phyloP scores from a whole-genome alignment of 2,113 vertebrate species.

The Phalacrocorax aristotelis region DNA sequence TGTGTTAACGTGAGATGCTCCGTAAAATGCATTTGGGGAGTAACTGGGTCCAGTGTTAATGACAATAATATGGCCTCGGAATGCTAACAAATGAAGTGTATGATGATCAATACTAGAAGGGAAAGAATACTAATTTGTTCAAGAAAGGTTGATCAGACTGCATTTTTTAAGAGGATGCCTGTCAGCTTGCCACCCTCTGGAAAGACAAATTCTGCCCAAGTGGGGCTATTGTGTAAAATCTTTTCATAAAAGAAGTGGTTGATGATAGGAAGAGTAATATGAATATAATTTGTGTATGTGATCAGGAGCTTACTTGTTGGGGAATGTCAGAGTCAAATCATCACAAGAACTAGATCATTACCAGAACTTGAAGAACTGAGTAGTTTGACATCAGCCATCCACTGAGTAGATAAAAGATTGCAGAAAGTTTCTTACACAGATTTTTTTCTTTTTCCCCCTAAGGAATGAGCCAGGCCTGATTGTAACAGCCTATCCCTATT shows the following conservation, averaged over 20 bases:
- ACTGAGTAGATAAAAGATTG: neutral
- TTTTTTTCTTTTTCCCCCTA: rapidly evolving
- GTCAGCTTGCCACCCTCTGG: neutral
- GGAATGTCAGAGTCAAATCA: neutral
- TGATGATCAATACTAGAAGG: neutral
- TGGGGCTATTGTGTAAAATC: neutral
- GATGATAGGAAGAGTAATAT: neutral
- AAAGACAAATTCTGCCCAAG: neutral
- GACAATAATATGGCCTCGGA: neutral
- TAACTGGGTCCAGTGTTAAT: neutral
- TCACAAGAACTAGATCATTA: neutral
- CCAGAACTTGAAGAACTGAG: neutral
- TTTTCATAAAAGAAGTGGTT: neutral
- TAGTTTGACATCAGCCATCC: neutral
- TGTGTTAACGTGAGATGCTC: neutral
- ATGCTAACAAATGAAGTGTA: neutral
- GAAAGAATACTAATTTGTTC: neutral
- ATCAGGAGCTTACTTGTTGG: neutral
- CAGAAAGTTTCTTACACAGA: neutral
- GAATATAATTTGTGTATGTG: neutral
- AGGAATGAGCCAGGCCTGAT: neutral
- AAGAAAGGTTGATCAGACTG: neutral
- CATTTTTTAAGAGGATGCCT: neutral
- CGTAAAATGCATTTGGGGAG: neutral
- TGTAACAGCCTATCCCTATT: neutral